Conservation (phyloP, 2,888 invertebrate species). For the Vandiemenella viatica region DNA sequence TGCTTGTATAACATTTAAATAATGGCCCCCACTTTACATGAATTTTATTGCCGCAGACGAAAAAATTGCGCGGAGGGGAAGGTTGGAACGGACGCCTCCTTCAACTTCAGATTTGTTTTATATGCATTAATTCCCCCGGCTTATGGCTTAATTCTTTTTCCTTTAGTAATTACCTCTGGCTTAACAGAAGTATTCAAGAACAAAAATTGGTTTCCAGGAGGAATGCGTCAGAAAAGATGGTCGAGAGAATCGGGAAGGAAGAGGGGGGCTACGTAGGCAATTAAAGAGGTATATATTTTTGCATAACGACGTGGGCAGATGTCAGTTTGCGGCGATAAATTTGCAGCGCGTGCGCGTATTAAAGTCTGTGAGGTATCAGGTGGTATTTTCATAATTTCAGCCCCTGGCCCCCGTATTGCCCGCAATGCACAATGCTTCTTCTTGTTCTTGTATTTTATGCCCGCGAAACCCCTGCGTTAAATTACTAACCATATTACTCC, state of each 20-base stretch:
- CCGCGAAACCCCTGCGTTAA: constrained; percentile 7
- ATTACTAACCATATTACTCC: constrained; percentile 15
- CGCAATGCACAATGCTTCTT: constrained; percentile 3
- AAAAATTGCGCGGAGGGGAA: too few species aligned
- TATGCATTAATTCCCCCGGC: constrained; percentile 15
- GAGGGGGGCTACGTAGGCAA: too few species aligned
- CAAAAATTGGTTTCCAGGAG: too few species aligned
- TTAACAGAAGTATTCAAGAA: not conserved
- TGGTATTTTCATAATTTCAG: constrained; percentile 12
- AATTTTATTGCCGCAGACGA: too few species aligned
- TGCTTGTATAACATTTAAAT: too few species aligned
- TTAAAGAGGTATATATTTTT: too few species aligned
- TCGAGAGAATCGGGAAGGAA: not conserved
- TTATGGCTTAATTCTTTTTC: constrained; percentile 15
- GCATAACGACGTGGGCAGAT: not conserved
- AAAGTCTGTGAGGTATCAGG: constrained; percentile 13
- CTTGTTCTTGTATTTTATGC: constrained; percentile 9
- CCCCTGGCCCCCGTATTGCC: constrained; percentile 2
- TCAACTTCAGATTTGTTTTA: constrained; percentile 2
- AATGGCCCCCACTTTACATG: too few species aligned
- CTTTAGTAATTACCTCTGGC: constrained; percentile 12
- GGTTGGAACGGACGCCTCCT: too few species aligned
- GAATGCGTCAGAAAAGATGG: not conserved
- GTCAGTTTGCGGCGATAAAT: not conserved
- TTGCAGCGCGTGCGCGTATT: not conserved